Percentiles rank a stretch among this genome's conserved stretches.
These are phyloP conservation scores for Sebastiscus tertius DNA, from an alignment of 2,797 vertebrate species.

Conservation along the genomic window DNA sequence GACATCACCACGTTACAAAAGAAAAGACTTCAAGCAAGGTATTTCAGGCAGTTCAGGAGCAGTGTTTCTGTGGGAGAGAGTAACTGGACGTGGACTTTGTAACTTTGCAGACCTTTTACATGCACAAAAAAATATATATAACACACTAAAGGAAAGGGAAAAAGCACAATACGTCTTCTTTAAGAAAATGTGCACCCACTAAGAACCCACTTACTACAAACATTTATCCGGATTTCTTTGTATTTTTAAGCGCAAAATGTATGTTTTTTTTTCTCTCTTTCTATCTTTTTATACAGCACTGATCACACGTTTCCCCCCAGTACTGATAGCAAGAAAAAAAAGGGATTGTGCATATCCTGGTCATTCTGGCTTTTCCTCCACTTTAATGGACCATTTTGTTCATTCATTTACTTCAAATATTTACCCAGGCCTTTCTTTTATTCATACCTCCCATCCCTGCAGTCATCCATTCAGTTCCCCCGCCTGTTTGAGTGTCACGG, in stretches of 20 bases:
- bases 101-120: too few species aligned
- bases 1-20: too few species aligned
- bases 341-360: too few species aligned
- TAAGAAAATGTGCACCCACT: neutral
- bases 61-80: too few species aligned
- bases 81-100: too few species aligned
- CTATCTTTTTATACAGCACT: neutral
- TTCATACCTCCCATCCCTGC: neutral
- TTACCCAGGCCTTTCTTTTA: neutral
- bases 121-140: too few species aligned
- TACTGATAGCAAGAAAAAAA: neutral
- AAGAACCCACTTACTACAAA: neutral
- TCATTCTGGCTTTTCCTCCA: neutral
- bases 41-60: too few species aligned
- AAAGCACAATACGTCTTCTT: too few species aligned
- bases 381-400: neutral
- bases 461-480: neutral
- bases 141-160: too few species aligned
- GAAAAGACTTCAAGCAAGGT: too few species aligned
- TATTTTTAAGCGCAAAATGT: neutral
- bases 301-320: neutral
- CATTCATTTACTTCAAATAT: neutral
- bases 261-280: too few species aligned
- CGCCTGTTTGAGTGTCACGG: neutral
- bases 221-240: neutral